Conservation (phyloP, 23 tunicate species). For the Aplidium turbinatum region DNA sequence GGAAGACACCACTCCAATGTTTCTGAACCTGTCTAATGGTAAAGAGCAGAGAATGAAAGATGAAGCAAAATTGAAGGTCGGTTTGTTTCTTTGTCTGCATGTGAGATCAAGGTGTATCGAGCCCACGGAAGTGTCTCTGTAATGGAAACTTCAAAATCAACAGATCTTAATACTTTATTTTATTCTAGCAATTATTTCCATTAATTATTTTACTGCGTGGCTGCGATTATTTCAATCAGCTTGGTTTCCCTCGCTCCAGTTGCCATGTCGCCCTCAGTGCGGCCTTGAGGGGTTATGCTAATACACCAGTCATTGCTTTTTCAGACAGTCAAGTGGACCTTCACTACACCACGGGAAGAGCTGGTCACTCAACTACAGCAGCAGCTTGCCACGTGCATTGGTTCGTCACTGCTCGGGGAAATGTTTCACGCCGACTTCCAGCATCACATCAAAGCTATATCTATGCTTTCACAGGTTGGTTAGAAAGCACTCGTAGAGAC, state of each 20-base stretch:
- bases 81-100: not conserved
- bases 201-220: too few relatives aligned
- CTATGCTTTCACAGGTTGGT: constrained; percentile 51
- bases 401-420: constrained; percentile 48
- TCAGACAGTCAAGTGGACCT: constrained; percentile 85
- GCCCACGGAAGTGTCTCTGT: too few relatives aligned
- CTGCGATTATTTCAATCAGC: too few relatives aligned
- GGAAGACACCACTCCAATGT: constrained; percentile 56
- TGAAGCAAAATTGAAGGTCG: constrained; percentile 76
- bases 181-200: too few relatives aligned
- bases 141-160: too few relatives aligned
- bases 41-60: constrained; percentile 91
- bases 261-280: too few relatives aligned
- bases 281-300: too few relatives aligned
- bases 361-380: constrained; percentile 68
- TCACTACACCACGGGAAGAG: constrained; percentile 74
- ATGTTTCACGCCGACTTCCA: constrained; percentile 82
- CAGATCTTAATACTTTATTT: too few relatives aligned
- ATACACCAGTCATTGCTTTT: too few relatives aligned
- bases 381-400: constrained; percentile 64
- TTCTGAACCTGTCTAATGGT: constrained; percentile 60
- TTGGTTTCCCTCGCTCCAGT: too few relatives aligned
- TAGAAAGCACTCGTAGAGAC: not conserved
- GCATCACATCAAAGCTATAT: constrained; percentile 73
- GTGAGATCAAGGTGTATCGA: not conserved